A percentile compares a stretch with the other conserved stretches of the same genome.
phyloP scores from a whole-genome alignment of 1,140 invertebrate species.

The Grapholita molesta region DNA sequence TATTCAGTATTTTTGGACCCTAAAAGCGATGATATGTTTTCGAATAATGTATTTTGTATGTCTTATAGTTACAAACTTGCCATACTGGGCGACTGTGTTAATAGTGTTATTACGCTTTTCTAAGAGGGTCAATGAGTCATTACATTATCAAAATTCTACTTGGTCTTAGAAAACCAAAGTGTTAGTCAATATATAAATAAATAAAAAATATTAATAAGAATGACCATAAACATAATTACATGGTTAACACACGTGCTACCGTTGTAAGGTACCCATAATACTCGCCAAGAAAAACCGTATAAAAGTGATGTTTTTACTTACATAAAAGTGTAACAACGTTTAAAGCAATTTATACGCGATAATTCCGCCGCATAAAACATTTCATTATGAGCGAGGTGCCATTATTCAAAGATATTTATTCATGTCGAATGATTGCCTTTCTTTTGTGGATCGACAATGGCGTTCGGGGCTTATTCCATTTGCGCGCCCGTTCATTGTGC shows the following conservation, averaged over 20 bases:
- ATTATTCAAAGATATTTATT: conserved; percentile 77
- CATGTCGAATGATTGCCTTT: conserved; percentile 76
- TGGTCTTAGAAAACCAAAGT: too few species aligned
- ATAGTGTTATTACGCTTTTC: too few species aligned
- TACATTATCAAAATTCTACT: too few species aligned
- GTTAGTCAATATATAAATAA: too few species aligned
- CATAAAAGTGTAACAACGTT: conserved; percentile 18
- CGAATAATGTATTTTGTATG: too few species aligned
- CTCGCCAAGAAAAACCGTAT: neutral
- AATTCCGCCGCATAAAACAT: conserved; percentile 71
- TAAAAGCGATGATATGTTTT: too few species aligned
- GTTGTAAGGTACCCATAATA: conserved; percentile 16
- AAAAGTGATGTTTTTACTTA: conserved; percentile 8
- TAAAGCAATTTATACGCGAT: conserved; percentile 62
- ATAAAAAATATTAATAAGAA: too few species aligned
- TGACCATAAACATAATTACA: neutral
- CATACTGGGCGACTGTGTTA: too few species aligned
- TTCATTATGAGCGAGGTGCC: conserved; percentile 65
- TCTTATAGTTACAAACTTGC: too few species aligned
- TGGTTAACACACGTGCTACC: conserved; percentile 20
- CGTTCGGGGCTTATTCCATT: conserved; percentile 62
- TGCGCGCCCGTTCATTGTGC: conserved; percentile 61
- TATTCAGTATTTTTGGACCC: too few species aligned
- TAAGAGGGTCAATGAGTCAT: too few species aligned
- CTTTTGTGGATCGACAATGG: conserved; percentile 73